These are phyloP conservation scores for Microplitis demolitor DNA, from an alignment of 1,140 invertebrate genomes.

Conservation along the genomic window DNA sequence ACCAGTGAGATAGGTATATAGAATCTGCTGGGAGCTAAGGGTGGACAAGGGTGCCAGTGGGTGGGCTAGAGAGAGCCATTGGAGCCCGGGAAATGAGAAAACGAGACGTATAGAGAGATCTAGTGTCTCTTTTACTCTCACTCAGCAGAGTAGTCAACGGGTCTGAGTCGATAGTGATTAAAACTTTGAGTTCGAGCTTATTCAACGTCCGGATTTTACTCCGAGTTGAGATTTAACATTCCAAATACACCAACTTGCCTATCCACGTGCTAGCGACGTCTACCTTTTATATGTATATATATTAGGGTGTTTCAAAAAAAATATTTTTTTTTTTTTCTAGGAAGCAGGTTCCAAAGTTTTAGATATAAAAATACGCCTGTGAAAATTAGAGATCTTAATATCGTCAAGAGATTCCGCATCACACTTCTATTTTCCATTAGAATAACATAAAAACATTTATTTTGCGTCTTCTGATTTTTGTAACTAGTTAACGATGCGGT, in stretches of 20 bases:
- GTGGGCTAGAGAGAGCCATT: neutral
- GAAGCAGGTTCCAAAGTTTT: no score
- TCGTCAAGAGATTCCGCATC: no score
- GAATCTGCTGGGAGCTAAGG: neutral
- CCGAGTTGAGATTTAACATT: neutral
- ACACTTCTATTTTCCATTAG: no score
- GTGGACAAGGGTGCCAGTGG: neutral
- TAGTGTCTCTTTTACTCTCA: no score
- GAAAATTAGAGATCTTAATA: no score
- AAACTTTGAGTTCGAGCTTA: constrained; percentile 42
- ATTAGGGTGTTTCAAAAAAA: no score
- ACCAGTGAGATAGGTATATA: neutral
- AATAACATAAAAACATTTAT: no score
- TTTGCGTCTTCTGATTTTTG: no score
- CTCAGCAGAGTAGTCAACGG: neutral
- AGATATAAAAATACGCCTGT: no score
- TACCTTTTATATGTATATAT: no score
- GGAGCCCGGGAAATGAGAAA: neutral
- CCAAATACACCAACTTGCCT: neutral
- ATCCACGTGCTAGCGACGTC: neutral
- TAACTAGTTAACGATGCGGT: no score
- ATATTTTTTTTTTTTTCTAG: no score
- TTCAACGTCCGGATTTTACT: neutral
- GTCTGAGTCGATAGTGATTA: constrained; percentile 53
- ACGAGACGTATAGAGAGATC: neutral